Base-by-base conservation (phyloP, 2,113 vertebrate species). In the Ammospiza nelsoni region DNA sequence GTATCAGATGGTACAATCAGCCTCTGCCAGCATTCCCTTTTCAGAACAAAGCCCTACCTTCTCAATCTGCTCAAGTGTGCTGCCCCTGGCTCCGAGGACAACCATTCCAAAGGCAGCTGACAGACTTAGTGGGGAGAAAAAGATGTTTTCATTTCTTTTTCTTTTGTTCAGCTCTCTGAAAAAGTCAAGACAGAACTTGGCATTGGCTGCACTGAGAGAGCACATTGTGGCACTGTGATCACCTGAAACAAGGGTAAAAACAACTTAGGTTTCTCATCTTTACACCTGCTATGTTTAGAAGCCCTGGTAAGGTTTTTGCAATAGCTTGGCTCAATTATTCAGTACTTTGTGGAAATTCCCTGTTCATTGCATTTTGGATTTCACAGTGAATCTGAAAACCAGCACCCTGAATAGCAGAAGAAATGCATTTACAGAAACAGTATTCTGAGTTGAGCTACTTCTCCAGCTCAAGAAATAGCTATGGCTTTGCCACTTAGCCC, bases 71-170 rank as follows among this genome's bases (percentile, higher is more conserved):
- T 91, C 18, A 0, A 93, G 88, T 20, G 96, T 95, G 48, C 89
- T 95, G 44, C 94, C 92, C 59, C 80, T 91, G 33, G 95, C 90
- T 58, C 96, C 96, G 0, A 96, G 88, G 37, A 96, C 68, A 69
- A 97, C 86, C 95, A 97, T 94, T 35, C 90, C 96, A 66, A 97
- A 94, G 37, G 95, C 95, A 72, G 93, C 86, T 81, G 95, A 97
- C 15, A 98, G 85, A 69, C 96, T 97, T 9, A 95, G 18, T 0
- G 95, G 91, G 31, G 92, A 96, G 72, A 95, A 95, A 66, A 97
- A 92, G 39, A 97, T 86, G 24, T 96, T 97, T 76, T 94, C 73
- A 71, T 67, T 91, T 67, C n/a, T 62, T 82, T 95, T 77, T 37
- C 63, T 71, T 94, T 95, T 91, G 37, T 52, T 84, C 25, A 95